These are phyloP conservation scores for Typhlichthys subterraneus DNA, from an alignment of 2,797 vertebrate species.

Conservation along the genomic window DNA sequence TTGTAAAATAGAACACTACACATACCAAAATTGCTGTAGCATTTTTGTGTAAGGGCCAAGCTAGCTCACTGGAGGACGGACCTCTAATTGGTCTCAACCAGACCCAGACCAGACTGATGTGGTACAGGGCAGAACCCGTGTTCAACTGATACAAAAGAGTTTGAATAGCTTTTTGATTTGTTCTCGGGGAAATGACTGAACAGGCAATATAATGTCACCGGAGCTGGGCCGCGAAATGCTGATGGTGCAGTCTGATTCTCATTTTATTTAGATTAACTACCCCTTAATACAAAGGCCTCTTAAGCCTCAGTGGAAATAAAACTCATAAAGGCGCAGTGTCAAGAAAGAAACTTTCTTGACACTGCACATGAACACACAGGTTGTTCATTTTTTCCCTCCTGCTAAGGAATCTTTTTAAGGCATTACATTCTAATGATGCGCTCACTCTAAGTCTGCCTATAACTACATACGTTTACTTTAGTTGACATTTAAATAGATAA, in stretches of 20 bases:
- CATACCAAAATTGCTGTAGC: too few relatives aligned
- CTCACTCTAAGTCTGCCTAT: neutral
- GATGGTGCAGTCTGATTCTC: conserved; percentile 69
- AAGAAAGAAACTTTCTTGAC: conserved; percentile 50
- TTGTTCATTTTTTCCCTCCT: neutral
- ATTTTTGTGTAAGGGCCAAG: too few relatives aligned
- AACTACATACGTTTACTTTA: conserved; percentile 25
- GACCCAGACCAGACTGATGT: conserved; percentile 24
- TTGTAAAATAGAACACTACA: conserved; percentile 18
- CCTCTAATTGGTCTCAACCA: too few relatives aligned
- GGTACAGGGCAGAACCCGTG: conserved; percentile 24
- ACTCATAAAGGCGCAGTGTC: conserved; percentile 70
- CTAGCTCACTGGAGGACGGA: too few relatives aligned
- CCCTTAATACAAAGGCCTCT: conserved; percentile 69
- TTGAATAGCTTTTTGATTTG: conserved; percentile 64
- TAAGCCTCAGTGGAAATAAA: conserved; percentile 64
- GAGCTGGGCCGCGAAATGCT: conserved; percentile 68
- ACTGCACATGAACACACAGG: conserved; percentile 27
- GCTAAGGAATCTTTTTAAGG: neutral
- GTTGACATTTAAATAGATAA: conserved; percentile 30
- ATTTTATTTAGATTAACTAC: conserved; percentile 80
- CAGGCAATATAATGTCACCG: conserved; percentile 75
- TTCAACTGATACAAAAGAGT: conserved; percentile 52
- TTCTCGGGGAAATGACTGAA: conserved; percentile 64
- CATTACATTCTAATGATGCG: conserved; percentile 15